A percentile compares a stretch with the other conserved stretches of the same genome.
Conservation (phyloP, 2,113 vertebrate genomes). For the Amphilophus citrinellus region DNA sequence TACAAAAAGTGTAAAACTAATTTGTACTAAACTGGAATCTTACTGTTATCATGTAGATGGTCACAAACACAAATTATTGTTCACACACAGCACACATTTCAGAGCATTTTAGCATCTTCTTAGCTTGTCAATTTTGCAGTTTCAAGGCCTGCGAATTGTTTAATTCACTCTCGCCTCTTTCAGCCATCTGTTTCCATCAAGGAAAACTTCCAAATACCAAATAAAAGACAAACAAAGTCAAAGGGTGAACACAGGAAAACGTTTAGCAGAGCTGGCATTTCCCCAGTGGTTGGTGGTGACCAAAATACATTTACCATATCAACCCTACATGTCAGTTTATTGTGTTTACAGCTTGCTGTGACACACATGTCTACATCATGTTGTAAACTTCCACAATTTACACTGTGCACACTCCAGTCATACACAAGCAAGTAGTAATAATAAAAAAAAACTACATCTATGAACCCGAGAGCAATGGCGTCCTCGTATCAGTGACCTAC, state of each 20-base stretch:
- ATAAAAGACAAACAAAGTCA: too few relatives aligned
- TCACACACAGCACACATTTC: not conserved
- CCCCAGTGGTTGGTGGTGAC: too few relatives aligned
- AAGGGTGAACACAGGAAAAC: not conserved
- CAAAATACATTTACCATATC: not conserved
- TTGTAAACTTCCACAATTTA: slow-evolving; percentile 14
- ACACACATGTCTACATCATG: not conserved
- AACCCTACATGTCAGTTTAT: not conserved
- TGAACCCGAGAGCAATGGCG: slow-evolving; percentile 25
- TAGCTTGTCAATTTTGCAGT: not conserved
- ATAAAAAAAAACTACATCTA: not conserved
- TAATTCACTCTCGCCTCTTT: not conserved
- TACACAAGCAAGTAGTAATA: not conserved
- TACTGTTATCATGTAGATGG: not conserved
- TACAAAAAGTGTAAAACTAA: not conserved
- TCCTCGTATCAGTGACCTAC: slow-evolving; percentile 12
- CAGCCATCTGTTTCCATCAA: not conserved
- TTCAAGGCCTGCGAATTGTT: not conserved
- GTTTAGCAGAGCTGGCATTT: too few relatives aligned
- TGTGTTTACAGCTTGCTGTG: not conserved
- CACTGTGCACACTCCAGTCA: slow-evolving; percentile 9
- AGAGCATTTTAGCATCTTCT: not conserved
- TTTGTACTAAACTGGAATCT: not conserved
- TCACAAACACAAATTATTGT: not conserved
- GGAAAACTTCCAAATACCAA: too few relatives aligned